Conservation (phyloP, 2,113 vertebrate genomes). For the Butorides virescens region DNA sequence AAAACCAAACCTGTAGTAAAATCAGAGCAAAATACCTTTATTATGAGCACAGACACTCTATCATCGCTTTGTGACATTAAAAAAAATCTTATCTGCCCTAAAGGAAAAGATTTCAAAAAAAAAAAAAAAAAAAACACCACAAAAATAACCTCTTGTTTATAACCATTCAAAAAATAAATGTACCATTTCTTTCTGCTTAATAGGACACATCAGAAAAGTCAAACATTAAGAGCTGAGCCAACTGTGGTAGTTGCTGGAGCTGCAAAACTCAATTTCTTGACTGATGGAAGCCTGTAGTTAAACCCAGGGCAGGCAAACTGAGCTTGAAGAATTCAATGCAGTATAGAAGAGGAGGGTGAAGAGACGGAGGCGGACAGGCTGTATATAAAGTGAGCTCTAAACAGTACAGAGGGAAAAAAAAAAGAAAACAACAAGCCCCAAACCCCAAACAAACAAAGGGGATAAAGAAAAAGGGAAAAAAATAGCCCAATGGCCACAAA, state of each 20-base stretch:
- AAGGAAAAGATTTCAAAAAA: background rate
- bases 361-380: background rate
- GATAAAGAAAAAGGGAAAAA: background rate
- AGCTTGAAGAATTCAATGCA: background rate
- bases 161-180: constrained; percentile 35
- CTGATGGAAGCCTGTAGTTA: constrained; percentile 8
- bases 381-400: background rate
- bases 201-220: background rate
- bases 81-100: background rate
- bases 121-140: background rate
- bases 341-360: background rate
- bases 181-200: constrained; percentile 37
- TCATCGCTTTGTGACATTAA: background rate
- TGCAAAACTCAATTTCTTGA: constrained; percentile 29
- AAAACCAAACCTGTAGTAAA: background rate
- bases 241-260: background rate
- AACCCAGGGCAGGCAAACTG: background rate
- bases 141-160: constrained; percentile 9
- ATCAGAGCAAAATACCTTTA: background rate
- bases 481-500: background rate
- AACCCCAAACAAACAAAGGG: background rate
- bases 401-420: background rate
- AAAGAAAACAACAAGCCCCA: background rate
- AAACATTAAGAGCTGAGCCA: constrained; percentile 10
- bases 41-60: background rate